These are phyloP conservation scores for Opisthocomus hoazin DNA, from an alignment of 2,113 vertebrate species.

Conservation along the genomic window DNA sequence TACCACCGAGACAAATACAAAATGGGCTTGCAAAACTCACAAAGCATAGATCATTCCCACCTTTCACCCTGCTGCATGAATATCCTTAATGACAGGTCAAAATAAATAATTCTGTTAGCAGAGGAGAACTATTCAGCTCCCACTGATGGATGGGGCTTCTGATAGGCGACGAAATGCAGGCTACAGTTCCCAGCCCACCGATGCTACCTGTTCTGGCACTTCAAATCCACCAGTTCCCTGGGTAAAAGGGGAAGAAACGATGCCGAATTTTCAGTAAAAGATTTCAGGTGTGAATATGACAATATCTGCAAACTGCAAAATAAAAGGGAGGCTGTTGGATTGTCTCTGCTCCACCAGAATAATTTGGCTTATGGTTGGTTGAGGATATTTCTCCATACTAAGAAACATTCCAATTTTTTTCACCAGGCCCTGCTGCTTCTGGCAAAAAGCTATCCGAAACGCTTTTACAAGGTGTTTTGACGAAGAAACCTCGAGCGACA, in stretches of 20 bases:
- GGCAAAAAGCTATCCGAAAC: too few relatives aligned
- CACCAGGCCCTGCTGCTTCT: not conserved
- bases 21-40: slow-evolving; percentile 42
- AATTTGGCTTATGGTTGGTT: not conserved
- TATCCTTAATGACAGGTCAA: slow-evolving; percentile 29
- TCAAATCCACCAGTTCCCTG: not conserved
- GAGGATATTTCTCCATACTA: not conserved
- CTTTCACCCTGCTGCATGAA: not conserved
- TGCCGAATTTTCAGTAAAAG: not conserved
- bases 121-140: not conserved
- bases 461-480: not conserved
- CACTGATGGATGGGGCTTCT: not conserved
- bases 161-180: not conserved
- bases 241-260: not conserved
- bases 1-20: slow-evolving; percentile 14
- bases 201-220: not conserved
- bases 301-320: not conserved
- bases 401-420: not conserved
- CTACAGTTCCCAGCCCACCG: not conserved
- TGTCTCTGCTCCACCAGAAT: not conserved
- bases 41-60: slow-evolving; percentile 21
- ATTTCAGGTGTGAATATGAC: not conserved
- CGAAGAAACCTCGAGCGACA: not conserved
- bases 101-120: slow-evolving; percentile 43
- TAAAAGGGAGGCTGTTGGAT: not conserved